Evolutionary conservation across 1,140 invertebrate genomes (phyloP).

Genomic region (Luehdorfia chinensis): DNA sequence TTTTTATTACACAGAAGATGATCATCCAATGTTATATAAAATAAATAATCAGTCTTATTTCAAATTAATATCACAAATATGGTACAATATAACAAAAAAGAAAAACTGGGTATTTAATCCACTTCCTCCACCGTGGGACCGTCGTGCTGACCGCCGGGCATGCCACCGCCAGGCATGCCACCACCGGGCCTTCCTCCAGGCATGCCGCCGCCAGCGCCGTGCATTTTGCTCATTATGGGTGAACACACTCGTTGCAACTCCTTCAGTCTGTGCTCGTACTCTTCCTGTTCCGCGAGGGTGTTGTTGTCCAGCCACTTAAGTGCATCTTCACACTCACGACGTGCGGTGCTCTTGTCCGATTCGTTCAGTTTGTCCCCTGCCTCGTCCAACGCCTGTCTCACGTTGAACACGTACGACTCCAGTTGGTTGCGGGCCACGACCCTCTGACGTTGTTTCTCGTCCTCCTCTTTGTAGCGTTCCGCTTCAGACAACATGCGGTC

Average conservation of each 20-base stretch:
- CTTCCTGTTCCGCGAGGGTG: constrained; percentile 88
- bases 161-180: constrained; percentile 64
- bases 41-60: not conserved
- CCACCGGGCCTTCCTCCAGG: too few species aligned
- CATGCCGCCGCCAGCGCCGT: constrained; percentile 70
- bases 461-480: constrained; percentile 83
- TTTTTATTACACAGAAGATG: too few species aligned
- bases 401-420: constrained; percentile 89
- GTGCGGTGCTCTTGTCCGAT: constrained; percentile 80
- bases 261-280: constrained; percentile 87
- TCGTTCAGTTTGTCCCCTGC: constrained; percentile 76
- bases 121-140: constrained; percentile 30
- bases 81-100: too few species aligned
- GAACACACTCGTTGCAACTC: constrained; percentile 84
- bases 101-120: not conserved
- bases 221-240: constrained; percentile 87
- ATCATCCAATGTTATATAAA: not conserved
- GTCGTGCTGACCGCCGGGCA: constrained; percentile 16
- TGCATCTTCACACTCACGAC: constrained; percentile 77
- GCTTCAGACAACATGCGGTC: constrained; percentile 91
- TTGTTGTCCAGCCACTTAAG: constrained; percentile 80
- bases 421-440: constrained; percentile 87
- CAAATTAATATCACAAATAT: too few species aligned
- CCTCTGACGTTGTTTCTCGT: constrained; percentile 82
- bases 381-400: constrained; percentile 81